A percentile compares a stretch with the other conserved stretches of the same genome.
Conservation (phyloP, 2,888 invertebrate species). For the Idaea biselata region DNA sequence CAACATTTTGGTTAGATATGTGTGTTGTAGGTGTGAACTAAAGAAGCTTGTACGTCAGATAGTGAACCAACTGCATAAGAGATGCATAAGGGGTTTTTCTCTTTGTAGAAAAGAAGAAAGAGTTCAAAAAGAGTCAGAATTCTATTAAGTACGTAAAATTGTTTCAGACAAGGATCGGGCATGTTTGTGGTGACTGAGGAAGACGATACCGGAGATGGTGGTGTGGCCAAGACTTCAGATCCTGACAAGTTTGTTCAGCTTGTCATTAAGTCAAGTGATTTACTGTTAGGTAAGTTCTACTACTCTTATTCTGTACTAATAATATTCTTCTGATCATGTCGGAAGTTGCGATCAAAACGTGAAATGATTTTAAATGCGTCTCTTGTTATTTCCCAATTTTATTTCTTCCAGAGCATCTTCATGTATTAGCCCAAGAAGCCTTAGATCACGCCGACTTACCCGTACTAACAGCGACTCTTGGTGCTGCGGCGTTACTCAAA, state of each 20-base stretch:
- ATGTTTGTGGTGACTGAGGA: constrained; percentile 69
- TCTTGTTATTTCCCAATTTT: background rate
- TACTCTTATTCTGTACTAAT: background rate
- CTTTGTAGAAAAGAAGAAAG: no score
- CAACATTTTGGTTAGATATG: no score
- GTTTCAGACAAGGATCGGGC: constrained; percentile 66
- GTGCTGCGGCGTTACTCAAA: constrained; percentile 88
- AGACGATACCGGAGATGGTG: constrained; percentile 65
- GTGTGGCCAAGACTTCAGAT: constrained; percentile 87
- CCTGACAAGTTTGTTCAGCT: constrained; percentile 88
- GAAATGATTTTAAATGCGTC: background rate
- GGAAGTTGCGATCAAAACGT: no score
- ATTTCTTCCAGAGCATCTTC: constrained; percentile 85
- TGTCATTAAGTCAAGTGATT: constrained; percentile 86
- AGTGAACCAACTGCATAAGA: no score
- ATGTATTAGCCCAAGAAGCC: constrained; percentile 89
- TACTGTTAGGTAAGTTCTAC: constrained; percentile 80
- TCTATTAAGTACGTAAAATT: background rate
- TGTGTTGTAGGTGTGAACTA: no score
- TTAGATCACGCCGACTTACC: constrained; percentile 91
- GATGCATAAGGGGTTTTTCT: no score
- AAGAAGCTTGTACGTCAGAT: no score
- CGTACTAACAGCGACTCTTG: constrained; percentile 89
- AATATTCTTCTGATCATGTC: no score
- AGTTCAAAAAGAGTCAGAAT: background rate